Base-by-base conservation (phyloP, 2,797 vertebrate species). In the Benthosema pterotum region DNA sequence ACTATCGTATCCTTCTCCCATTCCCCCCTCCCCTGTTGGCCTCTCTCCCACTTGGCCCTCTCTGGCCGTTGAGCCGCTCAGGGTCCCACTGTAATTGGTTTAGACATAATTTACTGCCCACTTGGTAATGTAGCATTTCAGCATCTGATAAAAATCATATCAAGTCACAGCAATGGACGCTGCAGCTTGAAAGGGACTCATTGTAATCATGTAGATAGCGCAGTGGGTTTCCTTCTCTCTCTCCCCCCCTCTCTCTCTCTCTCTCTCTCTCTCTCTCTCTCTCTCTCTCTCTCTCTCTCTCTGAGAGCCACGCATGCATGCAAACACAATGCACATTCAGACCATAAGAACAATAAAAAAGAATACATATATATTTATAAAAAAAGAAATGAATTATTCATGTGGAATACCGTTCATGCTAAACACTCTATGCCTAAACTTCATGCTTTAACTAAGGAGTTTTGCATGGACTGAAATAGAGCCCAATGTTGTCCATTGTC, bases 61-160 rank as follows among this genome's bases (percentile, higher is more conserved):
- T 74, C 78, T 78, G 88, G 77, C 78, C 65, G 61, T 43, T 71
- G 64, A 85, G 77, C 83, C 70, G 78, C 91, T 92, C 89, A 90
- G 91, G 87, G 83, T 91, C 91, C 88, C 75, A 62, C 90, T 88
- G 87, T 94, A 94, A 94, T 95, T 94, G 93, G 92, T 94, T 94
- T 92, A 63, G 83, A 94, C 92, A 93, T 95, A 94, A 95, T 95
- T 95, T 95, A 95, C 94, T 93, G 93, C 92, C 88, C 92, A 93
- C 89, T 94, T 94, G 91, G 92, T 92, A 94, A 94, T 93, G 92
- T 92, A 87, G 93, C 92, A 92, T 93, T 94, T 93, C 94, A 92
- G 90, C 85, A 92, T 92, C 91, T 93, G 94, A 95, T 94, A 94
- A 94, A 94, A 93, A 93, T 93, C 93, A 89, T 93, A 94, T 94